A percentile compares a stretch with the other conserved stretches of the same genome.
phyloP scores from a whole-genome alignment of 2,113 vertebrate species.

The Ictalurus furcatus region DNA sequence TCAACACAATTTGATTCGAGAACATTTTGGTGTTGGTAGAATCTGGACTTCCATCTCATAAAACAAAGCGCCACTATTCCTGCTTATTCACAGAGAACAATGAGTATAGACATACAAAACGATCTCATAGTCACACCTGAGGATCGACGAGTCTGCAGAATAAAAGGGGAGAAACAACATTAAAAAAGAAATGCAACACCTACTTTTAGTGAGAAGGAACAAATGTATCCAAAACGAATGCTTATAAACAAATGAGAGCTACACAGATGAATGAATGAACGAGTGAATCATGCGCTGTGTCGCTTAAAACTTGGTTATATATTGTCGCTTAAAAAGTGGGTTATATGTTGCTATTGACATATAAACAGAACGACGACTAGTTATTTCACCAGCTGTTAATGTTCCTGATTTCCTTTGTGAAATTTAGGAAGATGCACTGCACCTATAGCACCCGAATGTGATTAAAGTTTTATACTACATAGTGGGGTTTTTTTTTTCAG shows the following conservation, averaged over 20 bases:
- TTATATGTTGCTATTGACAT: not conserved
- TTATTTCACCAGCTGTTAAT: not conserved
- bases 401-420: not conserved
- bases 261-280: not conserved
- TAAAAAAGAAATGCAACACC: not conserved
- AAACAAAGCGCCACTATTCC: not conserved
- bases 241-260: not conserved
- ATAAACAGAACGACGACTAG: not conserved
- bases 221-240: too few species aligned
- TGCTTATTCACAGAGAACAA: not conserved
- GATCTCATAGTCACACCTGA: not conserved
- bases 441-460: not conserved
- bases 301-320: not conserved
- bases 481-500: not conserved
- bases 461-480: not conserved
- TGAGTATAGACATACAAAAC: not conserved
- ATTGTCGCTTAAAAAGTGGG: not conserved
- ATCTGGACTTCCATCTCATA: not conserved
- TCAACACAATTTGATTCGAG: not conserved
- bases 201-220: not conserved
- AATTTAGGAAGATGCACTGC: not conserved
- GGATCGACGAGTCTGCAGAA: not conserved
- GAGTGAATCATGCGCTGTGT: accelerated
- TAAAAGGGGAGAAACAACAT: not conserved
- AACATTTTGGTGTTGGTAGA: too few species aligned